phyloP scores from a whole-genome alignment of 53 echinoderm and acorn worm species.

The Antedon mediterranea region DNA sequence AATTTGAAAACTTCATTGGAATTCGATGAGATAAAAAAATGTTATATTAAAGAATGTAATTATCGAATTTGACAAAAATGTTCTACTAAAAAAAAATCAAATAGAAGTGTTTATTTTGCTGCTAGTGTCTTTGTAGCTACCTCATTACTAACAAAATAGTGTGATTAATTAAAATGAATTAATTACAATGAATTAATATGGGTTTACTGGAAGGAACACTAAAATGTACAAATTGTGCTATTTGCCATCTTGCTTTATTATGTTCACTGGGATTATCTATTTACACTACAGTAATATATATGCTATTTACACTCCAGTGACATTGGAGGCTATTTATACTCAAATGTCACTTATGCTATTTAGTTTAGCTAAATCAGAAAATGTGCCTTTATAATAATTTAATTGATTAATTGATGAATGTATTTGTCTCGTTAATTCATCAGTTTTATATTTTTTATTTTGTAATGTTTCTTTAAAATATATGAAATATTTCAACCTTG shows the following conservation, averaged over 20 bases:
- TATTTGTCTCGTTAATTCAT: background rate
- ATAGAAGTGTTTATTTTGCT: background rate
- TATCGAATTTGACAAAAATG: background rate
- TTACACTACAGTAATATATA: background rate
- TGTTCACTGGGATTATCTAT: background rate
- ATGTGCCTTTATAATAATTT: background rate
- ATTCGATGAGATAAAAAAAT: no score
- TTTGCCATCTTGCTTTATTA: background rate
- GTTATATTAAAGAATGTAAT: no score
- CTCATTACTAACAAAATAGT: background rate
- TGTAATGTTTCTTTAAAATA: background rate
- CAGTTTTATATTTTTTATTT: background rate
- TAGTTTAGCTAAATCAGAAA: background rate
- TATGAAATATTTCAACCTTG: background rate
- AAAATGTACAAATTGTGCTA: background rate
- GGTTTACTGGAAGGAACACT: background rate
- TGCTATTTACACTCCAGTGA: background rate
- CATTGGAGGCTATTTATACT: background rate
- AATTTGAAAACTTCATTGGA: background rate
- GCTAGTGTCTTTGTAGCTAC: background rate
- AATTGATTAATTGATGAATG: background rate
- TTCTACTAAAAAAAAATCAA: background rate
- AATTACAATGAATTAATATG: background rate
- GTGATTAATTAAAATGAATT: background rate
- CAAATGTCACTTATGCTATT: background rate